Base-by-base conservation (phyloP, 2,797 vertebrate species). In the Pantherophis vulpinus region DNA sequence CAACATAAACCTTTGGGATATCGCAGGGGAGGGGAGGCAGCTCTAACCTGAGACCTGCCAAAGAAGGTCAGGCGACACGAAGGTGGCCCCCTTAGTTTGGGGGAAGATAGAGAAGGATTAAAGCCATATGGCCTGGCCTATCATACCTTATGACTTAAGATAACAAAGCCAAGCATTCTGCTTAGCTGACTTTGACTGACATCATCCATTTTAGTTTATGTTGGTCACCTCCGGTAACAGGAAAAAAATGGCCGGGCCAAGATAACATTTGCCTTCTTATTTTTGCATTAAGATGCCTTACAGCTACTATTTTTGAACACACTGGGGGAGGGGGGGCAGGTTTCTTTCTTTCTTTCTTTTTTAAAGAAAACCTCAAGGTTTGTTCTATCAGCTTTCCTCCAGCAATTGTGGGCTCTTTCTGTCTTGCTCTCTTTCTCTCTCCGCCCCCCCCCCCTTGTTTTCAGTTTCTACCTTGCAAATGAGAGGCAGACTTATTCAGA, bases 81-180 rank as follows among this genome's bases (percentile, higher is more conserved):
- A 98, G 97, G 97, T 97, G 98, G 98, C 97, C 98, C 98, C 98
- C 98, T 98, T 98, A 98, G 98, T 98, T 98, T 98, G 98, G 98
- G 97, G 97, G 98, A 95, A 98, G 98, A 98, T 98, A 98, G 97
- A 97, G 98, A 97, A 97, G 98, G 98, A 98, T 98, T 98, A 98
- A 96, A 97, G 97, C 98, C 98, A 98, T 98, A 98, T 98, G 98
- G 98, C 98, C 96, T 94, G 96, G 98, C 97, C 98, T 98, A 98
- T 98, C 98, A 98, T 98, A 98, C 98, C 98, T 98, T 98, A 97
- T 98, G 98, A 98, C 98, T 98, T 98, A 97, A 98, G 98, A 98
- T 98, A 98, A 98, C 98, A 98, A 98, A 98, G 98, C 97, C 97
- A 97, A 97, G 98, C 98, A 98, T 98, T 98, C 98, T 98, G 97